These are phyloP conservation scores for Hemichromis elongatus DNA, from an alignment of 2,113 vertebrate genomes.

Conservation along the genomic window DNA sequence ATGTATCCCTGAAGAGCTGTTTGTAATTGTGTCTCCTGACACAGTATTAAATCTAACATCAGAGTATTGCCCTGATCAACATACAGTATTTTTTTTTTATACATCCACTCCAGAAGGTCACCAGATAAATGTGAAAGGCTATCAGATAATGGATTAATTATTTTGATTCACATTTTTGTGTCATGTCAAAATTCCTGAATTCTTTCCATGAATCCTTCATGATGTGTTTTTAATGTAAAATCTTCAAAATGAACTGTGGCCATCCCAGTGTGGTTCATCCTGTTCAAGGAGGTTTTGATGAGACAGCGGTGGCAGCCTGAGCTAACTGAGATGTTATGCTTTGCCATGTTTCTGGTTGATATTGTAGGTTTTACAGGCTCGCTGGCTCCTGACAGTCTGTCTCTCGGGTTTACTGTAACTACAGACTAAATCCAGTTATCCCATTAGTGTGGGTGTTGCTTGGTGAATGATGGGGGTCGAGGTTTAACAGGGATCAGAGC, in stretches of 20 bases:
- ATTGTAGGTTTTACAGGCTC: background rate
- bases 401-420: background rate
- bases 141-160: background rate
- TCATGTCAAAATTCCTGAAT: background rate
- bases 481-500: background rate
- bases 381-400: background rate
- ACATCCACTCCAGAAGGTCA: background rate
- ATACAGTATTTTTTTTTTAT: background rate
- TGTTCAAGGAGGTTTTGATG: background rate
- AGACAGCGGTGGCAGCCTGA: background rate
- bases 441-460: background rate
- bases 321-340: background rate
- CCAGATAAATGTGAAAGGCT: background rate
- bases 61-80: background rate
- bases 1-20: background rate
- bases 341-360: background rate
- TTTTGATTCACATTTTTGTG: background rate
- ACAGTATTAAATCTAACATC: background rate
- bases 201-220: background rate
- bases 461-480: background rate
- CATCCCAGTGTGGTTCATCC: background rate
- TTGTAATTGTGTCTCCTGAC: background rate
- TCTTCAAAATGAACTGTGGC: background rate
- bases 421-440: conserved; percentile 9
- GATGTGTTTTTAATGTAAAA: background rate